Evolutionary conservation across 2,797 vertebrate genomes (phyloP).

Genomic region (Moxostoma hubbsi): DNA sequence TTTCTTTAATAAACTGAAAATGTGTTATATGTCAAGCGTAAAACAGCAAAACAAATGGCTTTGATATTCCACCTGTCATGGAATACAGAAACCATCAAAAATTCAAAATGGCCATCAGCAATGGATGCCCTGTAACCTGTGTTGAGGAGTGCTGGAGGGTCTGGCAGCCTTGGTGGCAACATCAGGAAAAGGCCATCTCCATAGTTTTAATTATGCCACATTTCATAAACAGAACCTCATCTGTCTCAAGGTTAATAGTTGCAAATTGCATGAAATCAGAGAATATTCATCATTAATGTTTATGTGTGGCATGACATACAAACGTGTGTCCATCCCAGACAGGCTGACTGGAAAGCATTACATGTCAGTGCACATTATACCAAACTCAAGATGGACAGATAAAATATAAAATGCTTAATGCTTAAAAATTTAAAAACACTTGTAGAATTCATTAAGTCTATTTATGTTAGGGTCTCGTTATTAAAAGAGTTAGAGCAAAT

Average conservation of each 20-base stretch:
- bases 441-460: too few relatives aligned
- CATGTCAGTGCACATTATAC: too few relatives aligned
- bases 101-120: background rate
- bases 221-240: conserved; percentile 50
- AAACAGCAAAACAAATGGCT: conserved; percentile 27
- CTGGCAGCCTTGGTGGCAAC: conserved; percentile 7
- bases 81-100: conserved; percentile 9
- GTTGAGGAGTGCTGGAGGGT: background rate
- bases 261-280: conserved; percentile 53
- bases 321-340: too few relatives aligned
- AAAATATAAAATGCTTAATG: too few relatives aligned
- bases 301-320: too few relatives aligned
- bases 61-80: conserved; percentile 16
- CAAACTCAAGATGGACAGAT: too few relatives aligned
- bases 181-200: background rate
- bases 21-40: background rate
- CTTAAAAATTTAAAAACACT: too few relatives aligned
- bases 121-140: background rate
- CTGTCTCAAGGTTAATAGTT: conserved; percentile 56
- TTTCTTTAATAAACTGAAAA: conserved; percentile 30
- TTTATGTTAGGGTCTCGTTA: too few relatives aligned
- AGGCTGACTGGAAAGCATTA: too few relatives aligned
- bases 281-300: conserved; percentile 58
- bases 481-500: too few relatives aligned
- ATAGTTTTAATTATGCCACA: conserved; percentile 47